Evolutionary conservation across 2,797 vertebrate genomes (phyloP).

Genomic region (Vipera ursinii): DNA sequence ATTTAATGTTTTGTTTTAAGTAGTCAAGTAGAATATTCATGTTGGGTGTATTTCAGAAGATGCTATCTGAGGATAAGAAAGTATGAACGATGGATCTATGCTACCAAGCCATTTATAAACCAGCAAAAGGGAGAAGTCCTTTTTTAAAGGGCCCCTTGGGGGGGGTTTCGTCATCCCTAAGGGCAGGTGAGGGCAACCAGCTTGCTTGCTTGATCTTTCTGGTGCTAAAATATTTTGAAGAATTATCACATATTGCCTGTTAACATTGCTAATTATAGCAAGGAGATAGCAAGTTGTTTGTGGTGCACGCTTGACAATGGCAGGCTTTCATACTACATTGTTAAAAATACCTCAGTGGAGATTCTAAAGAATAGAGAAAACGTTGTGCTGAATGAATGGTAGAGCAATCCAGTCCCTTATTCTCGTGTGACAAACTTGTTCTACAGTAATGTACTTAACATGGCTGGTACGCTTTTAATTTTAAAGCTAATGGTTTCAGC

Average conservation of each 20-base stretch:
- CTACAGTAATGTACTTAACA: neutral
- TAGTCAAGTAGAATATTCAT: neutral
- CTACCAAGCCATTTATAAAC: constrained; percentile 7
- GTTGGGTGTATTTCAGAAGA: neutral
- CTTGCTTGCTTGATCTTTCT: neutral
- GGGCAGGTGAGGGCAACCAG: neutral
- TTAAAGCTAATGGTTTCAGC: neutral
- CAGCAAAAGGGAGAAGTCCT: neutral
- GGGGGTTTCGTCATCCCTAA: neutral
- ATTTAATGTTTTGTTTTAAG: constrained; percentile 12
- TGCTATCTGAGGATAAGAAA: neutral
- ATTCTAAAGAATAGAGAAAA: neutral
- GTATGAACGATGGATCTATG: neutral
- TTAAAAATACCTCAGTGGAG: neutral
- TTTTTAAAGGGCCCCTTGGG: neutral
- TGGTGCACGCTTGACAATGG: neutral
- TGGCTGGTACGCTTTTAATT: neutral
- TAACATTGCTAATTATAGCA: neutral
- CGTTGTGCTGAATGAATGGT: neutral
- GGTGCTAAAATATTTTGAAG: neutral
- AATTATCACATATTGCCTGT: neutral
- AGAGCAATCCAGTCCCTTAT: neutral
- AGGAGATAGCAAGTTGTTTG: neutral
- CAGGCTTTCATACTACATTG: neutral
- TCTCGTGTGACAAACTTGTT: neutral